These are phyloP conservation scores for Cryptoprocta ferox DNA, from an alignment of 2,797 vertebrate species.

Conservation along the genomic window DNA sequence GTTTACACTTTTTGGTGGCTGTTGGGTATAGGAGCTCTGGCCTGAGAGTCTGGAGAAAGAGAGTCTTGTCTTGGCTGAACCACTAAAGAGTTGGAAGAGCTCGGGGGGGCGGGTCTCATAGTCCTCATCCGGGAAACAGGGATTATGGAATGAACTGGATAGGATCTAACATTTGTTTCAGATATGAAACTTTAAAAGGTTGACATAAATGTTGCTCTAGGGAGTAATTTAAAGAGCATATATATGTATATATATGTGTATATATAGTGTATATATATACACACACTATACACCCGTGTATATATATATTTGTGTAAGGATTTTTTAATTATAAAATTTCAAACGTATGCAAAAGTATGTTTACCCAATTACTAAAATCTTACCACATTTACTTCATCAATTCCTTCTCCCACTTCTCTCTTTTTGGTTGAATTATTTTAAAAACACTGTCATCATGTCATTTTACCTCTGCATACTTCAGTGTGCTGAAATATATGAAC, in stretches of 20 bases:
- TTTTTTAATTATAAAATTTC: constrained; percentile 26
- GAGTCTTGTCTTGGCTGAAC: neutral
- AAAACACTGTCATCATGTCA: neutral
- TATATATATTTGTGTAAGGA: neutral
- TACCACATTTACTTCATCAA: neutral
- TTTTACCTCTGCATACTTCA: neutral
- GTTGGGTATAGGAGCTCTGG: neutral
- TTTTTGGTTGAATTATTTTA: constrained; percentile 44
- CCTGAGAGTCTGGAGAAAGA: neutral
- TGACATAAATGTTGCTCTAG: constrained; percentile 10
- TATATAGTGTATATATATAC: neutral
- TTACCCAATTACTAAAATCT: constrained; percentile 13
- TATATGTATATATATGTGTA: neutral
- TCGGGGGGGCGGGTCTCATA: neutral
- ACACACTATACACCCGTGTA: neutral
- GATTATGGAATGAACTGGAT: neutral
- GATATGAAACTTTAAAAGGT: constrained; percentile 23
- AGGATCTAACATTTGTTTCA: neutral
- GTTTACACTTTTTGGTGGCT: neutral
- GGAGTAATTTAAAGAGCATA: neutral
- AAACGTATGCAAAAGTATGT: neutral
- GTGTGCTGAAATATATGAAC: neutral
- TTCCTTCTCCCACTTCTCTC: neutral
- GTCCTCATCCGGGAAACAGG: neutral
- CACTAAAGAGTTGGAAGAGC: neutral